Conservation (phyloP, 1,140 invertebrate species). For the Penaeus indicus region DNA sequence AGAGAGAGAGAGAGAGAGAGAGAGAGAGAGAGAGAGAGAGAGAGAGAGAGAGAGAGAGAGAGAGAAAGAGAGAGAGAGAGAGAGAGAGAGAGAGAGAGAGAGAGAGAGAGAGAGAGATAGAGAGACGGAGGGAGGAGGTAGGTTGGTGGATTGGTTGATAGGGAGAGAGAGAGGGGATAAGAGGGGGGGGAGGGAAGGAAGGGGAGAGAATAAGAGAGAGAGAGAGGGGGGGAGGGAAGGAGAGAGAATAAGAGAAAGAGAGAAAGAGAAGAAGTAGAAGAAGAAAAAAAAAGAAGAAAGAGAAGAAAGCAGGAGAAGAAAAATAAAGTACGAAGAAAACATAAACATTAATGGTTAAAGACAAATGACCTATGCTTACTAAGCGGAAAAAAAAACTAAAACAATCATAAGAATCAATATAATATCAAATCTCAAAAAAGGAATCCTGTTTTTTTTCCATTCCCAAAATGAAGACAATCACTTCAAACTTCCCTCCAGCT, state of each 20-base stretch:
- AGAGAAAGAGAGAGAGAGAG: neutral
- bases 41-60: neutral
- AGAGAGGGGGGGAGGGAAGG: slow-evolving; percentile 4
- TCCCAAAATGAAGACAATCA: too few species aligned
- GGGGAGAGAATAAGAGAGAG: neutral
- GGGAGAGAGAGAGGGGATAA: neutral
- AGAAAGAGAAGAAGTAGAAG: neutral
- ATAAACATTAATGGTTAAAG: too few species aligned
- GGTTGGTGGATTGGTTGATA: neutral
- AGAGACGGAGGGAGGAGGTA: neutral
- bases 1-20: neutral
- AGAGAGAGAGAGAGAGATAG: neutral
- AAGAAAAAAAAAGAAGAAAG: neutral
- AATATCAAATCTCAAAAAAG: too few species aligned
- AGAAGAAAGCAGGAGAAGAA: too few species aligned
- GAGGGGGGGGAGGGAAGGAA: neutral
- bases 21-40: too few species aligned
- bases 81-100: slow-evolving; percentile 29
- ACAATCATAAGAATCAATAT: too few species aligned
- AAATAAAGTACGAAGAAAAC: too few species aligned
- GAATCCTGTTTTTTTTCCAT: too few species aligned
- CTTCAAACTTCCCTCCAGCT: too few species aligned
- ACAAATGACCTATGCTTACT: too few species aligned
- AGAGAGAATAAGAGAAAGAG: slow-evolving; percentile 11
- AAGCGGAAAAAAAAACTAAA: too few species aligned